Conservation (phyloP, 1,140 invertebrate genomes). For the Patella vulgata region DNA sequence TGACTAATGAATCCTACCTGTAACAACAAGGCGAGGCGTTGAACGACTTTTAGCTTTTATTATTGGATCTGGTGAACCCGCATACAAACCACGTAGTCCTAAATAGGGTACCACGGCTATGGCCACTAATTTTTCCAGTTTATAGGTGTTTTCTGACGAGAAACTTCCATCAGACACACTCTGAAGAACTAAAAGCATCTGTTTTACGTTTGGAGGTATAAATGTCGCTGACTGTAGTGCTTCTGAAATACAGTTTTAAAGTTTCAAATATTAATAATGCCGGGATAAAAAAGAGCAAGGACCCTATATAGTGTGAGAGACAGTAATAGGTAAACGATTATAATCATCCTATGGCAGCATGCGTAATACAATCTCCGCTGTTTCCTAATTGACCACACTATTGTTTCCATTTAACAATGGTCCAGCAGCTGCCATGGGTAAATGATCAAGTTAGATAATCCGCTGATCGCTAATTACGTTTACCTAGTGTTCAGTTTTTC, state of each 20-base stretch:
- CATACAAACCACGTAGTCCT: conserved; percentile 48
- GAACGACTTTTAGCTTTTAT: conserved; percentile 32
- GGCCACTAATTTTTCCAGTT: conserved; percentile 46
- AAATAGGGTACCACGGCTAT: conserved; percentile 46
- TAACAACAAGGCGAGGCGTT: conserved; percentile 3
- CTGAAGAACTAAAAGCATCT: conserved; percentile 53
- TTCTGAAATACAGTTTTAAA: conserved; percentile 25
- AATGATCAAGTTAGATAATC: too few relatives aligned
- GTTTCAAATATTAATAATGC: too few relatives aligned
- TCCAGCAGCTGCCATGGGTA: too few relatives aligned
- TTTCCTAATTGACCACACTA: too few relatives aligned
- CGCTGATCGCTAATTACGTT: too few relatives aligned
- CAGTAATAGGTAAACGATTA: too few relatives aligned
- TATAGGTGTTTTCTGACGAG: conserved; percentile 42
- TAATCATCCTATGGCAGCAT: too few relatives aligned
- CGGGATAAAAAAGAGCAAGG: background rate
- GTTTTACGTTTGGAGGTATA: conserved; percentile 39
- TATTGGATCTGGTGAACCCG: conserved; percentile 39
- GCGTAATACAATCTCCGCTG: too few relatives aligned
- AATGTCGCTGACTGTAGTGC: conserved; percentile 31
- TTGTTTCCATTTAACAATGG: too few relatives aligned
- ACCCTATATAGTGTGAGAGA: background rate
- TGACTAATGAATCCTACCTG: too few relatives aligned
- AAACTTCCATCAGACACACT: conserved; percentile 42
- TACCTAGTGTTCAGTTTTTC: too few relatives aligned